A percentile compares a stretch with the other conserved stretches of the same genome.
These are phyloP conservation scores for Patella depressa DNA, from an alignment of 2,888 invertebrate genomes.

Conservation along the genomic window DNA sequence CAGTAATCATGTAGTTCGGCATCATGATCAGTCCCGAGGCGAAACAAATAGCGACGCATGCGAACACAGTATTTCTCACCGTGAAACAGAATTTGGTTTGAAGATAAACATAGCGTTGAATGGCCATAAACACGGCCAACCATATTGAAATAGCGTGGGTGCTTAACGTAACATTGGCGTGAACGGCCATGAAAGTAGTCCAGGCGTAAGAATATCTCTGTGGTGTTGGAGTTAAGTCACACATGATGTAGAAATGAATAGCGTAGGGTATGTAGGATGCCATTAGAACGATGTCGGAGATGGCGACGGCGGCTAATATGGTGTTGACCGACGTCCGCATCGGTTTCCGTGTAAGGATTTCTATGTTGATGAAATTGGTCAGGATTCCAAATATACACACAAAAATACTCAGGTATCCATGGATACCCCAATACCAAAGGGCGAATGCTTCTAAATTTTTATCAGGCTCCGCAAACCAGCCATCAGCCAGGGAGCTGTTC, in stretches of 20 bases:
- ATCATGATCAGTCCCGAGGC: conserved; percentile 69
- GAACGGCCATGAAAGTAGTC: conserved; percentile 76
- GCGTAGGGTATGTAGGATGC: conserved; percentile 89
- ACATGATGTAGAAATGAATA: conserved; percentile 74
- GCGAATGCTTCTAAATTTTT: conserved; percentile 38
- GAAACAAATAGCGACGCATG: conserved; percentile 76
- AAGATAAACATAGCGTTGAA: conserved; percentile 83
- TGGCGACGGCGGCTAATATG: conserved; percentile 86
- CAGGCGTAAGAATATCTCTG: conserved; percentile 64
- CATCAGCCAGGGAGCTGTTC: not conserved
- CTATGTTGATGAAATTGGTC: conserved; percentile 90
- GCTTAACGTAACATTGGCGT: conserved; percentile 88
- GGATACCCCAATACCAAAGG: conserved; percentile 72
- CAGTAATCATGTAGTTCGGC: conserved; percentile 54
- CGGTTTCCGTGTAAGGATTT: conserved; percentile 84
- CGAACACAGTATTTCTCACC: conserved; percentile 18
- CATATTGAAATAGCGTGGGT: conserved; percentile 93
- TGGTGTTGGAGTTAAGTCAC: conserved; percentile 43
- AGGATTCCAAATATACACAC: conserved; percentile 92
- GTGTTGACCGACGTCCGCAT: conserved; percentile 91
- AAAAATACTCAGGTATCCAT: conserved; percentile 86
- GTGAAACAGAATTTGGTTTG: conserved; percentile 34
- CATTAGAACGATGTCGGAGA: conserved; percentile 92
- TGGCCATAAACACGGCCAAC: conserved; percentile 90
- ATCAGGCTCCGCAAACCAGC: conserved; percentile 14